A percentile compares a stretch with the other conserved stretches of the same genome.
phyloP scores from a whole-genome alignment of 2,888 invertebrate genomes.

The Hybos culiciformis region DNA sequence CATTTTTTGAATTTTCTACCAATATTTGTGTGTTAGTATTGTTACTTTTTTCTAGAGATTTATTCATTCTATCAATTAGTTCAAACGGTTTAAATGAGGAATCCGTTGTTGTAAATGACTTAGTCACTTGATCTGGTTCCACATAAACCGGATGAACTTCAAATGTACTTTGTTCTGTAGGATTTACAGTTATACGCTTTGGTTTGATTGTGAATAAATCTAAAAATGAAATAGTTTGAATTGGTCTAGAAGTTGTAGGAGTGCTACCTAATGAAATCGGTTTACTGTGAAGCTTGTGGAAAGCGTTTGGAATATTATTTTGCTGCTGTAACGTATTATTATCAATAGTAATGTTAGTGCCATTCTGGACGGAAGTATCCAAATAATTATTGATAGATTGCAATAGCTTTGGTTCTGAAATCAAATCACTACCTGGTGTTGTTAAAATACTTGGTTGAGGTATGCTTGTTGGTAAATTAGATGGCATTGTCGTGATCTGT shows the following conservation, averaged over 20 bases:
- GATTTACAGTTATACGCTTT: conserved; percentile 14
- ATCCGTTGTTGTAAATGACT: conserved; percentile 9
- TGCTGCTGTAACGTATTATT: conserved; percentile 10
- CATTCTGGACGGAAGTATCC: conserved; percentile 20
- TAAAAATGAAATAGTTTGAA: conserved; percentile 16
- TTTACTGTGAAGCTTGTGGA: not conserved
- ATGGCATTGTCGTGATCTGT: conserved; percentile 9
- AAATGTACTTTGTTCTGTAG: conserved; percentile 10
- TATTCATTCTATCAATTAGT: conserved; percentile 2
- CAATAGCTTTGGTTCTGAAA: conserved; percentile 17
- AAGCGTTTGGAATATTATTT: conserved; percentile 6
- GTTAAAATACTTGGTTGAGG: conserved; percentile 15
- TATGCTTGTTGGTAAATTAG: conserved; percentile 17
- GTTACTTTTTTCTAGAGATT: not conserved
- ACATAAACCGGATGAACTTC: conserved; percentile 16
- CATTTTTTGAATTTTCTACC: too few species aligned
- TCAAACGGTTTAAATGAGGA: conserved; percentile 11
- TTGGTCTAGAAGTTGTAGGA: conserved; percentile 13
- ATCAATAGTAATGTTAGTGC: conserved; percentile 11
- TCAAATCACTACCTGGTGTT: conserved; percentile 19
- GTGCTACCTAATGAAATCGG: too few species aligned
- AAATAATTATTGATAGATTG: conserved; percentile 17
- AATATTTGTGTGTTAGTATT: too few species aligned
- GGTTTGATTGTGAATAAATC: conserved; percentile 19
- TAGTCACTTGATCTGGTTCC: conserved; percentile 12